These are phyloP conservation scores for Podabrus alpinus DNA, from an alignment of 2,888 invertebrate species.

Conservation along the genomic window DNA sequence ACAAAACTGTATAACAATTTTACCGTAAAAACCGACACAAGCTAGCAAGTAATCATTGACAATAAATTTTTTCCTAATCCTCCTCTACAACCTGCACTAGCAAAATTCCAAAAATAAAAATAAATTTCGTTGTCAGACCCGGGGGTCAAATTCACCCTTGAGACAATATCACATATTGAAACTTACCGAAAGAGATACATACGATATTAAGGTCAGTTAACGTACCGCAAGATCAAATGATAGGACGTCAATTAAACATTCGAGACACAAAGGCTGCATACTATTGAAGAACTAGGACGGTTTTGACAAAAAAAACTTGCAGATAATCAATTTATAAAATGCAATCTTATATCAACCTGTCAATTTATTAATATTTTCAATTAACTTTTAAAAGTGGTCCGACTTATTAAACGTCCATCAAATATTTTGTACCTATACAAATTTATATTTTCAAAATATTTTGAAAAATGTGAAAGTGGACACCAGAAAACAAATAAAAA, in stretches of 20 bases:
- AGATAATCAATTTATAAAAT: slow-evolving; percentile 6
- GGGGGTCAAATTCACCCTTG: background rate
- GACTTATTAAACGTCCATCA: slow-evolving; percentile 9
- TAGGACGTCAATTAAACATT: background rate
- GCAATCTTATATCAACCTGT: slow-evolving; percentile 11
- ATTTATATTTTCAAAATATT: background rate
- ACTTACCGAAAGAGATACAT: background rate
- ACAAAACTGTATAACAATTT: too few relatives aligned
- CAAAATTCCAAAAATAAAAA: too few relatives aligned
- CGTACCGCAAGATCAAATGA: background rate
- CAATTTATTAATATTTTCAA: slow-evolving; percentile 10
- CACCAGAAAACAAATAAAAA: too few relatives aligned
- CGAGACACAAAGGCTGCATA: background rate
- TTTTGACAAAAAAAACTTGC: background rate
- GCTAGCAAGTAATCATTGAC: too few relatives aligned
- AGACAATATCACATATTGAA: background rate
- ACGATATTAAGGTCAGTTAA: too few relatives aligned
- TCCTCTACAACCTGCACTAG: too few relatives aligned
- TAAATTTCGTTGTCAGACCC: too few relatives aligned
- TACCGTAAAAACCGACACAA: too few relatives aligned
- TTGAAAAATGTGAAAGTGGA: background rate
- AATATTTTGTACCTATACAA: slow-evolving; percentile 3
- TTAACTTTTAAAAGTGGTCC: slow-evolving; percentile 5
- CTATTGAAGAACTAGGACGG: background rate
- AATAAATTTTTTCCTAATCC: too few relatives aligned